These are phyloP conservation scores for Callitettix versicolor DNA, from an alignment of 1,140 invertebrate species.

Conservation along the genomic window DNA sequence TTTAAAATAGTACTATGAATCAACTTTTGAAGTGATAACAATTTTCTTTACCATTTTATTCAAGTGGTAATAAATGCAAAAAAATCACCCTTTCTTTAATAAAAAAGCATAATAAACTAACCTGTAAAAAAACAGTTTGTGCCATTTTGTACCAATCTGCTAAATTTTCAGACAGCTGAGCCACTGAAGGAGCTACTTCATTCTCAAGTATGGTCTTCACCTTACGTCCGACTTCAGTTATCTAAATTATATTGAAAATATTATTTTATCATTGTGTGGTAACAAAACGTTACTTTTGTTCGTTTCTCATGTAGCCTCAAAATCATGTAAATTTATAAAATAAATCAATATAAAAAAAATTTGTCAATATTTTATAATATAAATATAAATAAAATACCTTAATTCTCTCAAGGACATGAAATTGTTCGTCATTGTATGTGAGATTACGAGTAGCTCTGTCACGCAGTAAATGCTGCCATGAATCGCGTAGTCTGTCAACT, in stretches of 20 bases:
- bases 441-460: slow-evolving; percentile 73
- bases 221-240: slow-evolving; percentile 45
- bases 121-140: slow-evolving; percentile 55
- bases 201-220: slow-evolving; percentile 50
- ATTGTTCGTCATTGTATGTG: slow-evolving; percentile 88
- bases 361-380: too few relatives aligned
- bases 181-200: slow-evolving; percentile 52
- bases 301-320: too few relatives aligned
- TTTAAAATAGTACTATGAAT: too few relatives aligned
- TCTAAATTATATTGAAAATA: slow-evolving; percentile 32
- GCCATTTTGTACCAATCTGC: slow-evolving; percentile 80
- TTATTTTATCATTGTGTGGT: background rate
- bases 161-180: slow-evolving; percentile 55
- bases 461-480: slow-evolving; percentile 82
- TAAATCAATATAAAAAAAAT: too few relatives aligned
- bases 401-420: slow-evolving; percentile 78
- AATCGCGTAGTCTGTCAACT: slow-evolving; percentile 69
- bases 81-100: too few relatives aligned
- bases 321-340: too few relatives aligned
- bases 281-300: background rate
- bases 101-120: too few relatives aligned
- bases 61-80: too few relatives aligned
- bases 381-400: slow-evolving; percentile 34
- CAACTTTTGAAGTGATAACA: too few relatives aligned
- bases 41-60: too few relatives aligned